Base-by-base conservation (phyloP, 2,888 invertebrate genomes). In the Megalurothrips usitatus region DNA sequence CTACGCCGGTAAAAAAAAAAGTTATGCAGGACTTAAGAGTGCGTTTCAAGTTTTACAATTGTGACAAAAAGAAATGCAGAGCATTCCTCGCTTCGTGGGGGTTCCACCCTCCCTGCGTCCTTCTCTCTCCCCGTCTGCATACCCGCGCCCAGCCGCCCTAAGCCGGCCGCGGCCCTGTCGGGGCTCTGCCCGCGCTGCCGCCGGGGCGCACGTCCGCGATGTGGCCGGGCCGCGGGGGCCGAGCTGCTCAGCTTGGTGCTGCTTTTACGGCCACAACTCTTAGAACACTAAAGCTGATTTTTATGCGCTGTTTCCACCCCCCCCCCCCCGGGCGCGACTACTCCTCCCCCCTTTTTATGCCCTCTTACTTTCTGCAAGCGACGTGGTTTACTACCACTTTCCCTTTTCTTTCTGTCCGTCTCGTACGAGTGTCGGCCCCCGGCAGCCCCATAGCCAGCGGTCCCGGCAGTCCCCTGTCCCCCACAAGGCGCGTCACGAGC, bases 211-310 rank as follows among this genome's bases (percentile, higher is more conserved):
- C 34, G 34, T 43, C 34, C 34, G 34, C 34, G 34, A 43, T 43
- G 34, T 43, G 34, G 34, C 34, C 34, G 34, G 34, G 34, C 34
- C 34, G 34, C 34, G 34, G 34, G 23, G 23, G 68, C 26, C 68
- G 0, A 23, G 68, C 68, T 26, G 23, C 68, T 58, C 58, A 58
- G 58, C 58, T 6, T n/a, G n/a, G 58, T 26, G 26, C 68, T 26
- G 68, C 68, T 26, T 75, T 75, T 75, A 75, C 26, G 26, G 68
- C 68, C 68, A 26, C 68, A 75, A 75, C 23, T 75, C 68, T 75
- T 75, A 75, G 68, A 75, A 75, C 68, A 75, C 68, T 75, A 75
- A 75, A 75, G 68, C 68, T 75, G 68, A 75, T 75, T 75, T 75
- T 75, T 75, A 75, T 75, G 68, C 68, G 68, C 68, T 75, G 68